Percentiles rank a stretch among this genome's conserved stretches.
Conservation (phyloP, 2,797 vertebrate species). For the Alosa sapidissima region DNA sequence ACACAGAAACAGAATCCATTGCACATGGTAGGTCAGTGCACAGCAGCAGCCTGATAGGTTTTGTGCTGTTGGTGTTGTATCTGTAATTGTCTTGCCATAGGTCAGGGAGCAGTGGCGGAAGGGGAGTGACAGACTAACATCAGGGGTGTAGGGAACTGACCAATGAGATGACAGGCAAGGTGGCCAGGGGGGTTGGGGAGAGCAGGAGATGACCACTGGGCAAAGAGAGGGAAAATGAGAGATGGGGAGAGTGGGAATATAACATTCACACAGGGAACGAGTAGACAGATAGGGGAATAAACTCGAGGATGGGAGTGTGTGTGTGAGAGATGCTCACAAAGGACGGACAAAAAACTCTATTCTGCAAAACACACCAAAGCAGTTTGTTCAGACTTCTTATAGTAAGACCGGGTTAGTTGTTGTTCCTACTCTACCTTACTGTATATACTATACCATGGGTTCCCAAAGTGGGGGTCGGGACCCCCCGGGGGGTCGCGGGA, state of each 20-base stretch:
- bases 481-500: too few species aligned
- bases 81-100: conserved; percentile 16
- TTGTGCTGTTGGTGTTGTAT: not conserved
- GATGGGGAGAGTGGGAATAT: not conserved
- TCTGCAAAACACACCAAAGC: not conserved
- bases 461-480: too few species aligned
- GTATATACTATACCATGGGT: too few species aligned
- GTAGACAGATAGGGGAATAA: not conserved
- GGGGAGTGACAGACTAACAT: not conserved
- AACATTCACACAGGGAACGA: not conserved
- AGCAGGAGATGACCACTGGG: not conserved
- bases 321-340: not conserved
- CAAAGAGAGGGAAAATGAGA: conserved; percentile 16
- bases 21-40: not conserved
- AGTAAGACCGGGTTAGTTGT: not conserved
- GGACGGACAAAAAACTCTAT: not conserved
- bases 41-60: not conserved
- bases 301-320: not conserved
- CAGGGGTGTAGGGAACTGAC: not conserved
- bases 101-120: not conserved
- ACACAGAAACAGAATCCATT: not conserved
- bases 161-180: not conserved
- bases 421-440: not conserved
- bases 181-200: not conserved
- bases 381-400: not conserved